A percentile compares a stretch with the other conserved stretches of the same genome.
phyloP scores from a whole-genome alignment of 2,797 vertebrate genomes.

The Phataginus tetradactyla region DNA sequence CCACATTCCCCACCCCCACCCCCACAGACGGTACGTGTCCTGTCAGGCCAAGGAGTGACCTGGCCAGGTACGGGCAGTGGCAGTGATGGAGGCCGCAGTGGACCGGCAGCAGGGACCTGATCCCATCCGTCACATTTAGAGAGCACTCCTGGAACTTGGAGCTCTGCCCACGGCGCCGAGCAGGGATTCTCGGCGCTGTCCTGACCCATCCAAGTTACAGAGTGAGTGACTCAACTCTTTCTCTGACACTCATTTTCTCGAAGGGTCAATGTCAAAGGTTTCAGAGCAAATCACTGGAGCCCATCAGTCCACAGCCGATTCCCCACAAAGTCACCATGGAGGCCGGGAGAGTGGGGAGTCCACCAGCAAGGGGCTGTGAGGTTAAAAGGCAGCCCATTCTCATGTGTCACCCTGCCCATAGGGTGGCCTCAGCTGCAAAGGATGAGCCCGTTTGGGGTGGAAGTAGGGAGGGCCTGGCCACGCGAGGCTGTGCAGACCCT shows the following conservation, averaged over 20 bases:
- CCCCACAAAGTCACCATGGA: too few species aligned
- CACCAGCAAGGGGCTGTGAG: not conserved
- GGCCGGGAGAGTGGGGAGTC: accelerated
- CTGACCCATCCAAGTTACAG: not conserved
- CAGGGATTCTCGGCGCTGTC: constrained; percentile 59
- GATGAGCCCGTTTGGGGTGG: accelerated
- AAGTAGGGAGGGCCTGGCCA: too few species aligned
- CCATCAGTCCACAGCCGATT: not conserved
- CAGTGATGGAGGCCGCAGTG: constrained; percentile 57
- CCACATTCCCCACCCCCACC: accelerated
- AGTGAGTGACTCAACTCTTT: constrained; percentile 51
- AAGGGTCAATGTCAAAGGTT: constrained; percentile 27
- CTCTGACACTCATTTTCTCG: not conserved
- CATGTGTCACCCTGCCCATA: too few species aligned
- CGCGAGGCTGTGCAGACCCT: too few species aligned
- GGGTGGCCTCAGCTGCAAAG: accelerated
- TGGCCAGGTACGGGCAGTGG: not conserved
- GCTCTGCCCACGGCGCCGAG: constrained; percentile 65
- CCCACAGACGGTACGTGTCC: not conserved
- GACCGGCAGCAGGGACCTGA: constrained; percentile 50
- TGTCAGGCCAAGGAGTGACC: accelerated
- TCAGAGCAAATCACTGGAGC: not conserved
- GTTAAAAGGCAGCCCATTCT: not conserved
- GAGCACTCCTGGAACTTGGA: constrained; percentile 56
- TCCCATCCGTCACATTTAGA: constrained; percentile 71